Evolutionary conservation across 2,888 invertebrate species (phyloP), one percentile per base, ranked within the genome.

Genomic region (Tenthredo livida): DNA sequence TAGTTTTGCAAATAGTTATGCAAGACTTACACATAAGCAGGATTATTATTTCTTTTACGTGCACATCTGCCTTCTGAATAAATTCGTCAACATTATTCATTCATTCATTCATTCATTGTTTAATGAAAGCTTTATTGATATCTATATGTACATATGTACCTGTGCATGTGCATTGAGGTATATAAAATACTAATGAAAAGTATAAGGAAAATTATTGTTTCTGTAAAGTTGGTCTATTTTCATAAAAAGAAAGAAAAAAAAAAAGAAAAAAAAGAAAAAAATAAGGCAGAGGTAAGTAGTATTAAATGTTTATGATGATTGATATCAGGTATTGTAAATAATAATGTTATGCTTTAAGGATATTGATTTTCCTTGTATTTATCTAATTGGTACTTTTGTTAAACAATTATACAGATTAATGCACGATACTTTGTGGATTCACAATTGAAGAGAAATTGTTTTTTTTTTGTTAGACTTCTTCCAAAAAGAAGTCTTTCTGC

Each of bases 211-310:
- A 80, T 80, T 80, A 61, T 61, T 61, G 17, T 61, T 61, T 65
- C n/a, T 40, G 21, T 65, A 80, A 80, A 80, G 61, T 80, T 33
- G 40, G 37, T 61, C 80, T 80, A 80, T 80, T 80, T 80, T 80
- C 80, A 40, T 58, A 80, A 54, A 54, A 77, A 29, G 2, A 29
- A 29, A 77, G 17, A 80, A 54, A 54, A 2, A 77, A 29, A 29
- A 29, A 29, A 77, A 29, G 65, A 54, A 54, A 2, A 29, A 29
- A 29, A 29, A 29, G 2, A 29, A 29, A 29, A 29, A 54, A 29
- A 77, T 25, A 33, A 21, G 47, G 43, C 80, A 80, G 65, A 37
- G 25, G 37, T 61, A 65, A 80, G 58, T 40, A 80, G 65, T 40
- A 80, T 61, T 80, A 29, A 61, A 61, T 80, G 43, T 43, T 80